These are phyloP conservation scores for Morone saxatilis DNA, from an alignment of 2,113 vertebrate species.

Conservation along the genomic window DNA sequence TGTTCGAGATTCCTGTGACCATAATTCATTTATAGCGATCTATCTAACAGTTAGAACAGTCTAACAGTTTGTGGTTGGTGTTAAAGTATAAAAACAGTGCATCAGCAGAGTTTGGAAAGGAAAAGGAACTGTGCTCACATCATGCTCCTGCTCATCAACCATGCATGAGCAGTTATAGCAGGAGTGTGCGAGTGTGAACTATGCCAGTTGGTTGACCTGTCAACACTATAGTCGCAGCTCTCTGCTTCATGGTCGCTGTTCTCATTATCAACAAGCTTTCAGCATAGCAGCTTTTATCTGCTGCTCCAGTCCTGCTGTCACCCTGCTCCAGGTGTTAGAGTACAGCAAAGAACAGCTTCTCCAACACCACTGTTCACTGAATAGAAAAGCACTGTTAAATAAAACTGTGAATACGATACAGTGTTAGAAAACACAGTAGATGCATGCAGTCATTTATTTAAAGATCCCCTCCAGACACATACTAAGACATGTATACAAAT, in stretches of 20 bases:
- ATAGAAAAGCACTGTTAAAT: not conserved
- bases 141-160: constrained; percentile 16
- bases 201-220: constrained; percentile 65
- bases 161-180: constrained; percentile 35
- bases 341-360: constrained; percentile 40
- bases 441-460: not conserved
- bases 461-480: not conserved
- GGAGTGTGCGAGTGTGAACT: constrained; percentile 48
- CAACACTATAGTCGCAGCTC: constrained; percentile 65
- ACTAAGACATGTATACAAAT: no score
- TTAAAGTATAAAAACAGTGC: not conserved
- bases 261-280: constrained; percentile 74
- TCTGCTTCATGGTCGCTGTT: constrained; percentile 57
- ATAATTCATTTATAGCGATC: not conserved
- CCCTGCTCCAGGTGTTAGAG: constrained; percentile 63
- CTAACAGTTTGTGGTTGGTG: not conserved
- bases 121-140: constrained; percentile 8
- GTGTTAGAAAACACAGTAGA: not conserved
- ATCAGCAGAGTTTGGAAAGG: constrained; percentile 1
- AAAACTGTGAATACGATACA: not conserved
- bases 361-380: constrained; percentile 25
- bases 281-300: constrained; percentile 68
- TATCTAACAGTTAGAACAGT: not conserved
- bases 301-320: constrained; percentile 65
- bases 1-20: not conserved